Evolutionary conservation across 2,888 invertebrate species (phyloP).

Genomic region (Oligia latruncula): DNA sequence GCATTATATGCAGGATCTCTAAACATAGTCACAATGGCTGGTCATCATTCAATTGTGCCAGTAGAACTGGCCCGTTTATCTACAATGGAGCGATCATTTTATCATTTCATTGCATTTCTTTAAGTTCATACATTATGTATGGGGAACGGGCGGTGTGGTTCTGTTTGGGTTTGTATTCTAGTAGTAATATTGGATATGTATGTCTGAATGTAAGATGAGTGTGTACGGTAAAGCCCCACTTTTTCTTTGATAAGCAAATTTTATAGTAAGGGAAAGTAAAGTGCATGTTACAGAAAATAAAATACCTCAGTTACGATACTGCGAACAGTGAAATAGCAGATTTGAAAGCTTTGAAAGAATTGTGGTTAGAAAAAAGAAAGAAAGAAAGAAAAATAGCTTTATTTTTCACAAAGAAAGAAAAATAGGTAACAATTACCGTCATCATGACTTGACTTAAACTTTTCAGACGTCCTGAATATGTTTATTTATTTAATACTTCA

Average conservation of each 20-base stretch:
- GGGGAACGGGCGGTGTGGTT: constrained; percentile 54
- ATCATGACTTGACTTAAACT: background rate
- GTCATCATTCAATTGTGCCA: constrained; percentile 88
- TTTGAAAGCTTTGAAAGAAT: background rate
- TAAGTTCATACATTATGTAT: constrained; percentile 87
- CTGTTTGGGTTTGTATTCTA: constrained; percentile 36
- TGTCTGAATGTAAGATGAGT: too few species aligned
- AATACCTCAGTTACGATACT: background rate
- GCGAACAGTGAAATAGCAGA: background rate
- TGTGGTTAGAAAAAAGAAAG: background rate
- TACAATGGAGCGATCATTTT: constrained; percentile 82
- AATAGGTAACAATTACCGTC: too few species aligned
- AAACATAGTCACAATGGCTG: constrained; percentile 89
- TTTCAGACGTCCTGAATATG: background rate
- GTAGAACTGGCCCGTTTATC: constrained; percentile 87
- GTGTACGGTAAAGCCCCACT: background rate
- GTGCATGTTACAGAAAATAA: too few species aligned
- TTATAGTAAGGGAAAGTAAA: background rate
- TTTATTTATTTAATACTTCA: background rate
- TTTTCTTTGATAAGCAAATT: background rate
- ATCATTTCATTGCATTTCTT: constrained; percentile 87
- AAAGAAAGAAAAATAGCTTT: too few species aligned
- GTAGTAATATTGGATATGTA: background rate
- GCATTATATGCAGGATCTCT: constrained; percentile 88
- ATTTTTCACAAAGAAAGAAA: too few species aligned